Conservation (phyloP, 2,113 vertebrate genomes). For the Panthera uncia region DNA sequence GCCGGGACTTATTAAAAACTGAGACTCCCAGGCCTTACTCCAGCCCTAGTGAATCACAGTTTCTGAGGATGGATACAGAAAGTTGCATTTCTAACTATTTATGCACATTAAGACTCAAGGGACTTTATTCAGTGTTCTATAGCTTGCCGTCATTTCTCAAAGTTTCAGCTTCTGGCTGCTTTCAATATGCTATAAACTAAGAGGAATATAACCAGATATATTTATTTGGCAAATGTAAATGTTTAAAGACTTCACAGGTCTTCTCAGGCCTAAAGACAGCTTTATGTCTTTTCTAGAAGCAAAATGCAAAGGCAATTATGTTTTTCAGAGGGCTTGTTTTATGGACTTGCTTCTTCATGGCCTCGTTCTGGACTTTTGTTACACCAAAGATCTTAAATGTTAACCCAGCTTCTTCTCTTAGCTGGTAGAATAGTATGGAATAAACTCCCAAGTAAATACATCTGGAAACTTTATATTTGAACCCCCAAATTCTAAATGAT, state of each 20-base stretch:
- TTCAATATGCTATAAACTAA: slow-evolving; percentile 5
- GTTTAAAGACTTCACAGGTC: not conserved
- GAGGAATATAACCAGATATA: not conserved
- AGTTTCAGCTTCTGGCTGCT: not conserved
- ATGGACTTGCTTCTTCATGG: not conserved
- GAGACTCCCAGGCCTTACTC: not conserved
- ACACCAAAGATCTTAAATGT: slow-evolving; percentile 39
- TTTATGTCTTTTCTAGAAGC: slow-evolving; percentile 22
- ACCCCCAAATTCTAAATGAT: not conserved
- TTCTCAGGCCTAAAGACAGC: not conserved
- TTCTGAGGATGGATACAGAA: not conserved
- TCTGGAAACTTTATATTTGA: slow-evolving; percentile 36
- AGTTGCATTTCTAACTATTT: not conserved
- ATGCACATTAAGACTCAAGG: not conserved
- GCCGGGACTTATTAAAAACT: not conserved
- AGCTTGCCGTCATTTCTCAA: not conserved
- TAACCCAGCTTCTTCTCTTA: slow-evolving; percentile 35
- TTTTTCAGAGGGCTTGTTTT: slow-evolving; percentile 20
- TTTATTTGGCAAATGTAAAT: slow-evolving; percentile 13
- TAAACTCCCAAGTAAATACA: slow-evolving; percentile 35
- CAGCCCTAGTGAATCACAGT: not conserved
- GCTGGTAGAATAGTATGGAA: not conserved
- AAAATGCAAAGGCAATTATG: not conserved
- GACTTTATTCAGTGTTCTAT: not conserved
- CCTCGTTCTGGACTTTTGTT: not conserved